Evolutionary conservation across 2,113 vertebrate genomes (phyloP).

Genomic region (Mormyrus lacerda): DNA sequence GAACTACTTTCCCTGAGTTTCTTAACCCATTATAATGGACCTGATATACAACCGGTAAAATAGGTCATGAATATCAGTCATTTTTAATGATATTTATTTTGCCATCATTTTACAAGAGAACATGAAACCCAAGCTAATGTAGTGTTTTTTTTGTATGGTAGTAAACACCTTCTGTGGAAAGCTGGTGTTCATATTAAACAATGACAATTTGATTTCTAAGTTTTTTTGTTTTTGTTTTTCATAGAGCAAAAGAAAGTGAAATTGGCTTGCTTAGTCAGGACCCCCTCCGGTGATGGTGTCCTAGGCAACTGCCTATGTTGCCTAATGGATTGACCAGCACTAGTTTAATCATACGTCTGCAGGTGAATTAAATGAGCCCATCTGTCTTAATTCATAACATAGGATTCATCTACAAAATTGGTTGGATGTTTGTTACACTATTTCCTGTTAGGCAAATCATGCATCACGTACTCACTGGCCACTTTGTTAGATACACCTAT

Average conservation of each 20-base stretch:
- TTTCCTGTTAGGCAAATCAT: neutral
- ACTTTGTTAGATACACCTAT: neutral
- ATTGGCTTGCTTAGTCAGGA: neutral
- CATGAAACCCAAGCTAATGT: neutral
- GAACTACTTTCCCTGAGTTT: slow-evolving; percentile 32
- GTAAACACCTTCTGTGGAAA: slow-evolving; percentile 19
- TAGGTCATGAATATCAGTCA: slow-evolving; percentile 52
- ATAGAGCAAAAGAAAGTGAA: neutral
- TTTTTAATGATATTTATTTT: slow-evolving; percentile 56
- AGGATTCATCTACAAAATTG: neutral
- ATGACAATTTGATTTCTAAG: slow-evolving; percentile 1
- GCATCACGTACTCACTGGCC: neutral
- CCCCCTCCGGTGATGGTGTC: neutral
- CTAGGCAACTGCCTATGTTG: neutral
- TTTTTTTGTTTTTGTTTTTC: neutral
- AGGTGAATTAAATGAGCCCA: neutral
- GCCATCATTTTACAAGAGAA: slow-evolving; percentile 53
- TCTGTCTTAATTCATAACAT: neutral
- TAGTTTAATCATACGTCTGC: neutral
- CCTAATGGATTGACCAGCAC: neutral
- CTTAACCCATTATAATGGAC: slow-evolving; percentile 36
- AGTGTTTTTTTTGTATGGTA: slow-evolving; percentile 43
- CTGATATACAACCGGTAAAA: slow-evolving; percentile 23
- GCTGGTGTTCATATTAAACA: slow-evolving; percentile 34
- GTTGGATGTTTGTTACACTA: neutral